Conservation (phyloP, 2,797 vertebrate species). For the Lagocephalus sceleratus region DNA sequence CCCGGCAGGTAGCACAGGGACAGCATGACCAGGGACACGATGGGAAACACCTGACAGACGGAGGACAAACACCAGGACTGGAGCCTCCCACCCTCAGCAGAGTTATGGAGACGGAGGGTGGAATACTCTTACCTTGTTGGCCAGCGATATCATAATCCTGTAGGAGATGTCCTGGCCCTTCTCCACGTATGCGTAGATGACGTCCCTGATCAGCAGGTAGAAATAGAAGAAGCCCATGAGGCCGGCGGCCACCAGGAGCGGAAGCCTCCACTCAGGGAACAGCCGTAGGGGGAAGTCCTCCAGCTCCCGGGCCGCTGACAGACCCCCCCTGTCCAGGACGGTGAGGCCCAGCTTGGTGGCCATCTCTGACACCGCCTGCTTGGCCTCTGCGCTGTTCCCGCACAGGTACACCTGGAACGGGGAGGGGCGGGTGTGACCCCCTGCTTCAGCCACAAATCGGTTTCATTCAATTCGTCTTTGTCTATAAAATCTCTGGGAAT, state of each 20-base stretch:
- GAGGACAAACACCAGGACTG: background rate
- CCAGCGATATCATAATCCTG: constrained; percentile 81
- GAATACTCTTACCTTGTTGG: constrained; percentile 71
- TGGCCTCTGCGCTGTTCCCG: constrained; percentile 82
- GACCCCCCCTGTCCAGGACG: constrained; percentile 83
- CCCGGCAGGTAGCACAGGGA: constrained; percentile 90
- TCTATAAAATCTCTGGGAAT: too few relatives aligned
- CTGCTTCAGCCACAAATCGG: too few relatives aligned
- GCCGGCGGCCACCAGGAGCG: constrained; percentile 75
- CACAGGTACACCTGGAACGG: constrained; percentile 78
- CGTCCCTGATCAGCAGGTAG: constrained; percentile 76
- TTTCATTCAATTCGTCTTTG: too few relatives aligned
- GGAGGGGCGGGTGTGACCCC: background rate
- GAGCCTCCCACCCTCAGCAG: background rate
- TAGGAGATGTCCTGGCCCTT: constrained; percentile 74
- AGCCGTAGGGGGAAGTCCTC: constrained; percentile 91
- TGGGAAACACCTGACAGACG: constrained; percentile 73
- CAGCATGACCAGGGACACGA: constrained; percentile 83
- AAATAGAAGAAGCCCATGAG: constrained; percentile 79
- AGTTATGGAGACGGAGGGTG: too few relatives aligned
- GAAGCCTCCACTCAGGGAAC: constrained; percentile 90
- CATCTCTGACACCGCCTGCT: constrained; percentile 82
- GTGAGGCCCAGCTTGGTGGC: constrained; percentile 82
- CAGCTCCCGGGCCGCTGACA: constrained; percentile 83
- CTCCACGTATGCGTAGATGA: constrained; percentile 77